Evolutionary conservation across 2,113 vertebrate species (phyloP).

Genomic region (Coptodon rendalli): DNA sequence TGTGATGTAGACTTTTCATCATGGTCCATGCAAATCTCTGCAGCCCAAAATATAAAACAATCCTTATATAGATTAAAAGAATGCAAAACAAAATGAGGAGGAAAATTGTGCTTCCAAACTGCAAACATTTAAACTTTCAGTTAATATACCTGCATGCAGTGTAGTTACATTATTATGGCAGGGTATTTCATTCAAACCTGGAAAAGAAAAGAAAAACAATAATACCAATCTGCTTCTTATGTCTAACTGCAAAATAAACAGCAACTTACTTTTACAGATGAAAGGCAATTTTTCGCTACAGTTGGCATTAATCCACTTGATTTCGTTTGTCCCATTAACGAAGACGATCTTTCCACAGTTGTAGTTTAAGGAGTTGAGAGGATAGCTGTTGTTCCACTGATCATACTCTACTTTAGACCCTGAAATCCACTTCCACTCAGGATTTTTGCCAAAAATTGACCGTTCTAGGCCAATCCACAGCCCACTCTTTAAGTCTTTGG

Average conservation of each 20-base stretch:
- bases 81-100: too few relatives aligned
- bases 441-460: background rate
- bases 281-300: background rate
- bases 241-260: background rate
- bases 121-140: too few relatives aligned
- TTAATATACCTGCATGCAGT: too few relatives aligned
- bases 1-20: too few relatives aligned
- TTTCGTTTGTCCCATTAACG: fast-evolving
- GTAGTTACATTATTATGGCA: too few relatives aligned
- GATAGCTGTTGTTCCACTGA: background rate
- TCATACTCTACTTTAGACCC: background rate
- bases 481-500: too few relatives aligned
- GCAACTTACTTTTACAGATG: background rate
- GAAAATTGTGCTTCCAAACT: too few relatives aligned
- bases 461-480: background rate
- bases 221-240: background rate
- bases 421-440: background rate
- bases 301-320: background rate
- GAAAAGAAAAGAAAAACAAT: too few relatives aligned
- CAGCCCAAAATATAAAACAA: too few relatives aligned
- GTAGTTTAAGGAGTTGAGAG: background rate
- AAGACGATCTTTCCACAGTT: background rate
- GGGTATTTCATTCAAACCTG: too few relatives aligned
- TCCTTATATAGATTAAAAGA: too few relatives aligned
- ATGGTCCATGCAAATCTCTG: too few relatives aligned